Conservation (phyloP, 2,113 vertebrate species). For the Narcine bancroftii region DNA sequence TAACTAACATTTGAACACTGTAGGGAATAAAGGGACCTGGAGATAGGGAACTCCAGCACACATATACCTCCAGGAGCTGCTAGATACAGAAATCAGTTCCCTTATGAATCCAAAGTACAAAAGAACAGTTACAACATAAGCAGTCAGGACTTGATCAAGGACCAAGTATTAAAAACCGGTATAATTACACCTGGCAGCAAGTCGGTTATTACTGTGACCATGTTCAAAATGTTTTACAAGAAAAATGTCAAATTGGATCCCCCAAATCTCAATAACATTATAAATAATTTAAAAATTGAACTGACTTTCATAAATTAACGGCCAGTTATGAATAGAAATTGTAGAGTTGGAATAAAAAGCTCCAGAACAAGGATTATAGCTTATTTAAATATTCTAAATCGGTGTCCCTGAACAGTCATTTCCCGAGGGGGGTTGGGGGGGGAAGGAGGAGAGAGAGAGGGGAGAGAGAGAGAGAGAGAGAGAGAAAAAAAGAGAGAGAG, state of each 20-base stretch:
- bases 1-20: too few relatives aligned
- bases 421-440: neutral
- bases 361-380: neutral
- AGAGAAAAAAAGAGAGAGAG: neutral
- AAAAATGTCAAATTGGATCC: neutral
- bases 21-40: too few relatives aligned
- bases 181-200: too few relatives aligned
- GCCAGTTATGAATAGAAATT: neutral
- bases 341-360: neutral
- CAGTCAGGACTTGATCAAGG: neutral
- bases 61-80: neutral
- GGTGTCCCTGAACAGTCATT: neutral
- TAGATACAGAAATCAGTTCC: neutral
- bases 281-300: neutral
- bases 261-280: neutral
- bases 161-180: neutral
- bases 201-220: neutral
- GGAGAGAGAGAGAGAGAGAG: neutral
- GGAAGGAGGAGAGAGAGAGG: too few relatives aligned
- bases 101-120: neutral
- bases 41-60: too few relatives aligned
- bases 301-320: neutral
- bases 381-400: neutral
- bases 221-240: neutral
- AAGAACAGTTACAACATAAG: neutral